Percentiles rank a stretch among this genome's conserved stretches.
These are phyloP conservation scores for Gambusia holbrooki DNA, from an alignment of 2,113 vertebrate genomes.

Conservation along the genomic window DNA sequence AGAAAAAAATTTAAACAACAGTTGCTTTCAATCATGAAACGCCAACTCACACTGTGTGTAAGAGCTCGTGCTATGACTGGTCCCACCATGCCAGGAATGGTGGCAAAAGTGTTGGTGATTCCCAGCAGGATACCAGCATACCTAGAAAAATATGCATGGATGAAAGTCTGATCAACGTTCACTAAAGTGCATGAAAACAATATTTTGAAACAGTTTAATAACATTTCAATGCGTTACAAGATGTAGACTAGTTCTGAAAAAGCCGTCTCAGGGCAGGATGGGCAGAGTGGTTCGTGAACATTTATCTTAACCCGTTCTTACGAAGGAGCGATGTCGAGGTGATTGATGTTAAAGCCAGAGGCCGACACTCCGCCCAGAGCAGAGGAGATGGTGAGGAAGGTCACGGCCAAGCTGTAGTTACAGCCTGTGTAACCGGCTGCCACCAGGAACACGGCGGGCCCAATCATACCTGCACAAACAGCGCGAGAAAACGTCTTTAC, in stretches of 20 bases:
- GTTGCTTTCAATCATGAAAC: background rate
- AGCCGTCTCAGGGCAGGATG: no score
- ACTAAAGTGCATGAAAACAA: no score
- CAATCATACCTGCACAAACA: conserved; percentile 88
- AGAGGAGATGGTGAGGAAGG: conserved; percentile 91
- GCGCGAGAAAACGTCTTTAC: background rate
- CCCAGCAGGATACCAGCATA: conserved; percentile 96
- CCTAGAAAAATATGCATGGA: conserved; percentile 63
- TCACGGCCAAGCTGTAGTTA: conserved; percentile 86
- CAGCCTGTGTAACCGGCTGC: conserved; percentile 91
- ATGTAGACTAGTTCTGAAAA: background rate
- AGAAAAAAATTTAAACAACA: no score
- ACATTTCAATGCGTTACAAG: background rate
- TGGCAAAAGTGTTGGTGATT: conserved; percentile 97
- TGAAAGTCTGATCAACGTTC: background rate
- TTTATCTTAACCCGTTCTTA: conserved; percentile 72
- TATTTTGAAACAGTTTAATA: no score
- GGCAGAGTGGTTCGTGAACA: no score
- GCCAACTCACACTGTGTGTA: conserved; percentile 87
- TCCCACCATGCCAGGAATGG: conserved; percentile 96
- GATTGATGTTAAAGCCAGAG: conserved; percentile 95
- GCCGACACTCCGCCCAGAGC: conserved; percentile 89
- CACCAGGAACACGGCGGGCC: conserved; percentile 90
- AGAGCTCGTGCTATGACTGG: conserved; percentile 90
- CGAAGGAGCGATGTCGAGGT: conserved; percentile 98